A percentile compares a stretch with the other conserved stretches of the same genome.
Evolutionary conservation across 2,113 vertebrate genomes (phyloP).

Genomic region (Sinocyclocheilus anophthalmus): DNA sequence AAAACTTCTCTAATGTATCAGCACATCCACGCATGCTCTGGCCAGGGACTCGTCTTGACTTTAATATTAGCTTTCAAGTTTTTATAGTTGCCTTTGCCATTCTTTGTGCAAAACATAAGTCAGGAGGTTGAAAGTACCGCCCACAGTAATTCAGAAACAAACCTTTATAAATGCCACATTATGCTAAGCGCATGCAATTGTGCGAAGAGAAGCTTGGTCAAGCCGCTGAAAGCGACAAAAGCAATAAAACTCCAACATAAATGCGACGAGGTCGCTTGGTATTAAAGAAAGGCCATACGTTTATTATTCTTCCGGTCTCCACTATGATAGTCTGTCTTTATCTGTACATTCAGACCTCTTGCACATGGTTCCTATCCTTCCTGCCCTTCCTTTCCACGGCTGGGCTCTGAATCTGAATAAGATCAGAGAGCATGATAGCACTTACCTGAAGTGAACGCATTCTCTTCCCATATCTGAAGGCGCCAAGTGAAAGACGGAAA

Average conservation of each 20-base stretch:
- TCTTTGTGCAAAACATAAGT: neutral
- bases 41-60: slow-evolving; percentile 14
- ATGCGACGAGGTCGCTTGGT: neutral
- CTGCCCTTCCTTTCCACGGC: neutral
- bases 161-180: slow-evolving; percentile 29
- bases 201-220: neutral
- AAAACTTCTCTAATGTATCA: slow-evolving; percentile 41
- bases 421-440: slow-evolving; percentile 5
- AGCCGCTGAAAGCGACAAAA: neutral
- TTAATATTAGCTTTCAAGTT: neutral
- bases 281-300: neutral
- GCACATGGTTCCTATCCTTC: neutral
- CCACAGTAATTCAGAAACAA: slow-evolving; percentile 1
- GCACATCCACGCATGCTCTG: neutral
- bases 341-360: neutral
- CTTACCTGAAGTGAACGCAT: slow-evolving; percentile 28
- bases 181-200: neutral
- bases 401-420: slow-evolving; percentile 17
- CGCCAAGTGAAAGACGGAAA: slow-evolving; percentile 42
- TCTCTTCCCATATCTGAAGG: slow-evolving; percentile 28
- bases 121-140: neutral
- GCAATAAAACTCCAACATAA: slow-evolving; percentile 3
- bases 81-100: slow-evolving; percentile 28
- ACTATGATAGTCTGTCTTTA: slow-evolving; percentile 10
- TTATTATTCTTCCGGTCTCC: neutral